These are phyloP conservation scores for Athalia rosae DNA, from an alignment of 2,888 invertebrate species.

Conservation along the genomic window DNA sequence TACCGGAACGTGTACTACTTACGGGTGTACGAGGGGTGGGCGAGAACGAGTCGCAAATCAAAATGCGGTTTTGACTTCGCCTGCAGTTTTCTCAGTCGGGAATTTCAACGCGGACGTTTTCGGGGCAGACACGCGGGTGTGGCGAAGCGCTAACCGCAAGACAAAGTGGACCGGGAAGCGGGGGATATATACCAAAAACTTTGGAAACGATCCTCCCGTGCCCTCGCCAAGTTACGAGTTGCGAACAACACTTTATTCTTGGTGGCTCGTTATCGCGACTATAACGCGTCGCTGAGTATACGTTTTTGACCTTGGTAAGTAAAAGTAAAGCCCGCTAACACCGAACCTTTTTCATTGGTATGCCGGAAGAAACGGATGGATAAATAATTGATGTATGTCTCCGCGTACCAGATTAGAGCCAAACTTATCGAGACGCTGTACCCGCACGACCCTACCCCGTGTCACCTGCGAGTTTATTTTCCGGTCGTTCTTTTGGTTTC, in stretches of 20 bases:
- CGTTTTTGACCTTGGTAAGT: slow-evolving; percentile 41
- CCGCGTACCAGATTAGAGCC: slow-evolving; percentile 2
- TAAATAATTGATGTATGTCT: slow-evolving; percentile 29
- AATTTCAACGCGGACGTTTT: slow-evolving; percentile 13
- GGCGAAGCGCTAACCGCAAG: slow-evolving; percentile 33
- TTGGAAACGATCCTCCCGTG: slow-evolving; percentile 28
- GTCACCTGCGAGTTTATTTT: too few relatives aligned
- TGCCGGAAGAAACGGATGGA: slow-evolving; percentile 37
- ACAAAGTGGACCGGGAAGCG: slow-evolving; percentile 30
- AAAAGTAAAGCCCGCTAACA: background rate
- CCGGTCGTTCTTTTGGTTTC: background rate
- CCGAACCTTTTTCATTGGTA: background rate
- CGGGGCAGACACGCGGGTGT: background rate
- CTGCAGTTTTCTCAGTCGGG: background rate
- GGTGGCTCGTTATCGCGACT: slow-evolving; percentile 41
- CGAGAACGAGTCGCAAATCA: slow-evolving; percentile 33
- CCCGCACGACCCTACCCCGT: too few relatives aligned
- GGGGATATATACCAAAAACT: slow-evolving; percentile 42
- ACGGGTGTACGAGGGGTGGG: background rate
- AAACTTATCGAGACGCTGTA: too few relatives aligned
- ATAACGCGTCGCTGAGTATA: slow-evolving; percentile 42
- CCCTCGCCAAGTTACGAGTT: slow-evolving; percentile 33
- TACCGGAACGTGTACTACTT: background rate
- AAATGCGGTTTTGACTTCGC: slow-evolving; percentile 37
- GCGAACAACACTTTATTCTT: slow-evolving; percentile 42